Evolutionary conservation across 2,888 invertebrate genomes (phyloP).

Genomic region (Noctua janthina): DNA sequence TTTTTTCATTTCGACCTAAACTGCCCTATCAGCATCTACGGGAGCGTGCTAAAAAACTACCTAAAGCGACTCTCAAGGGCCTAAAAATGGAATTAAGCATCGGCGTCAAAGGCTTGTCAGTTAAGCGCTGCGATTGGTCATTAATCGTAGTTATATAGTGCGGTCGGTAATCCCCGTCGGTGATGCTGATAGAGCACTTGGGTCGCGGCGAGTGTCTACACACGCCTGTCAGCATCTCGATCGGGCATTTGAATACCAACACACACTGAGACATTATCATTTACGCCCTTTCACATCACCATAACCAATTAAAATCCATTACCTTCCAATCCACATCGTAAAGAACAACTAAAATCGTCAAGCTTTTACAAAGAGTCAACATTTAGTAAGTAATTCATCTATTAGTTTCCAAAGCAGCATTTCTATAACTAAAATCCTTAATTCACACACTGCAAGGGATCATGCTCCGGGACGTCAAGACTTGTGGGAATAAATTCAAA

Average conservation of each 20-base stretch:
- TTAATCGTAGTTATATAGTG: slow-evolving; percentile 75
- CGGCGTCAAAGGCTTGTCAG: slow-evolving; percentile 76
- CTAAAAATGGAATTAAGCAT: slow-evolving; percentile 81
- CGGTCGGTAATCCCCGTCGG: slow-evolving; percentile 86
- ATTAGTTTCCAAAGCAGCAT: slow-evolving; percentile 86
- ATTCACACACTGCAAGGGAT: slow-evolving; percentile 88
- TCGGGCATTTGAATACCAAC: slow-evolving; percentile 94
- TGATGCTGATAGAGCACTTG: slow-evolving; percentile 89
- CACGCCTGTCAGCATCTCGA: slow-evolving; percentile 89
- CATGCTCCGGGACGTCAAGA: slow-evolving; percentile 82
- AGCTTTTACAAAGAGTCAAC: slow-evolving; percentile 89
- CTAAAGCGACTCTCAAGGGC: slow-evolving; percentile 83
- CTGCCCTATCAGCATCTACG: slow-evolving; percentile 91
- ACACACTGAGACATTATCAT: slow-evolving; percentile 89
- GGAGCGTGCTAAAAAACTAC: slow-evolving; percentile 86
- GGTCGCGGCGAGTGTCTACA: slow-evolving; percentile 82
- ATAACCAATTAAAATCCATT: slow-evolving; percentile 89
- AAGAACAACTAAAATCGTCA: slow-evolving; percentile 89
- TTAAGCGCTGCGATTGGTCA: slow-evolving; percentile 74
- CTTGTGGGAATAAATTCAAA: slow-evolving; percentile 76
- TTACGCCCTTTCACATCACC: slow-evolving; percentile 89
- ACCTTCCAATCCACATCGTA: slow-evolving; percentile 90
- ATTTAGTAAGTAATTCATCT: slow-evolving; percentile 85
- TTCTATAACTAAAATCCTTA: slow-evolving; percentile 81
- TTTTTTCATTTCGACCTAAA: slow-evolving; percentile 80